Base-by-base conservation (phyloP, 2,888 invertebrate species). In the Meghimatium bilineatum region DNA sequence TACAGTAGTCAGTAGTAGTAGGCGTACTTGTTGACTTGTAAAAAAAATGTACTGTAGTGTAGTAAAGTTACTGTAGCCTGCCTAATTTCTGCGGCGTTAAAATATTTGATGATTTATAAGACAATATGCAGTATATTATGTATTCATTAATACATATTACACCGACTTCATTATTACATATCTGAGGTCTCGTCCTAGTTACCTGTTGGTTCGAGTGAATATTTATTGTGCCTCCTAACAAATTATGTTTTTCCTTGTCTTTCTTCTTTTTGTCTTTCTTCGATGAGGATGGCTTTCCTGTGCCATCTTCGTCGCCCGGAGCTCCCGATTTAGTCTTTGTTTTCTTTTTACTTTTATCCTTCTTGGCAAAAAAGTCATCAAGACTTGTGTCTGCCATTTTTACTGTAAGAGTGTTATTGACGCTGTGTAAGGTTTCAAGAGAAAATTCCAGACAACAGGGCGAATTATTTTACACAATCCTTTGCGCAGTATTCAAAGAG, bases 331-430 rank as follows among this genome's bases (percentile, higher is more conserved):
- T 87, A 34, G 88, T 87, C 34, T 78, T 78, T 44, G 67, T 44
- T 94, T 97, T 97, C 84, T 97, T 98, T 95, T 97, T 98, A 83
- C 90, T 93, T 93, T 97, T 96, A 94, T 98, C 98, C 94, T 98
- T 98, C 95, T 98, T 98, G 85, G 98, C 98, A 94, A 98, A 98
- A 94, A 98, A 98, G 95, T 98, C 97, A 94, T 98, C 98, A 92
- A 98, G 95, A 89, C 92, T 92, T 52, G 91, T 85, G 95, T 98
- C 97, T 89, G 97, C 97, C 98, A 98, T 98, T 23, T 38, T 74
- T 36, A 71, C 36, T 71, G 38, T 38, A 71, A 71, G 34, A 26
- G 71, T 38, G 0, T 8, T 26, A 2, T 38, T 38, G 23, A 67
- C 34, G 67, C 32, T 63, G 3, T 63, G 3, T 26, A 26, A 63